Evolutionary conservation across 2,797 vertebrate species (phyloP), one percentile per base, ranked within the genome.

Genomic region (Nyctibius grandis): DNA sequence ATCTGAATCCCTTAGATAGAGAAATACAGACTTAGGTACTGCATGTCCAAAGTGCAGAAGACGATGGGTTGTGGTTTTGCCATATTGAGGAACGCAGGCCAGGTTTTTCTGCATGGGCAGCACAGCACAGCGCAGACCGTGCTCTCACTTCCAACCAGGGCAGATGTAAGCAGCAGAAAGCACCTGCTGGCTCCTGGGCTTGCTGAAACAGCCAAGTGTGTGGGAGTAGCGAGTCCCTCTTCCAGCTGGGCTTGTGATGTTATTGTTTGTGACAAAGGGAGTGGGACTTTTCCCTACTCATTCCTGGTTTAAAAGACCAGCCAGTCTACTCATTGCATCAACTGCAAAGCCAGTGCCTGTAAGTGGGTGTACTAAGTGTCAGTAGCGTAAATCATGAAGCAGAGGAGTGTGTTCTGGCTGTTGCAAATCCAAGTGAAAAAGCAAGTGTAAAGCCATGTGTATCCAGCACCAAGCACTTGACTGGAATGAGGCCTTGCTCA

Each of bases 61-160:
- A 47, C 2, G 53, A 19, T 4, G 1, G 1, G 7, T 1, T 31
- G 38, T 54, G 42, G 29, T 14, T 54, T 69, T 91, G 70, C 63
- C 1, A 0, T 9, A 6, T 7, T 56, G 6, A 6, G 60, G 33
- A 67, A 22, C 0, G 19, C 56, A 9, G n/a, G 44, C 51, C 4
- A 15, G 6, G 38, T 40, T 72, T 75, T 61, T 38, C 73, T 0
- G 0, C 47, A 15, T 3, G 50, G 61, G 47, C 69, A 56, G 63
- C 64, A 1, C n/a, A 11, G 67, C 28, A 0, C 6, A 12, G 70
- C 47, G 74, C 88, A 33, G n/a, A 54, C 12, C 3, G 0, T 26
- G 63, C 74, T 75, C 84, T 9, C 36, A 7, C n/a, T 67, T 53
- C 9, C 44, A 20, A 33, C 11, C 18, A 2, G 6, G 38, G n/a